Evolutionary conservation across 2,113 vertebrate species (phyloP).

Genomic region (Colistium nudipinnis): DNA sequence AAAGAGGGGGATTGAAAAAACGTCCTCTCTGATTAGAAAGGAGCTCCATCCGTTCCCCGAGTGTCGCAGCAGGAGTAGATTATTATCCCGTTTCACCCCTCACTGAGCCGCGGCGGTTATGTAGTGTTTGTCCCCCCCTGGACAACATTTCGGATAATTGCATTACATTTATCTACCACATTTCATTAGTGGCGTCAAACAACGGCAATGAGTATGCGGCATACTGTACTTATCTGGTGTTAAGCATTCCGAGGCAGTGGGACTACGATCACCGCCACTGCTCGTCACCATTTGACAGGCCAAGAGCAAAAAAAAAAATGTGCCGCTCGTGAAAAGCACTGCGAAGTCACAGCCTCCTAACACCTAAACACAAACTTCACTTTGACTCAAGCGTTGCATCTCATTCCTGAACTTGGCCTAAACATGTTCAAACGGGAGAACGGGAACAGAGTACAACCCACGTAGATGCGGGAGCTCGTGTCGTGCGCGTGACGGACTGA

Average conservation of each 20-base stretch:
- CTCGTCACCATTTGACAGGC: background rate
- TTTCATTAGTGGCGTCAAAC: background rate
- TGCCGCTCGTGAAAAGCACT: background rate
- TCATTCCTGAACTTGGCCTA: too few species aligned
- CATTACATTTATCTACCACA: background rate
- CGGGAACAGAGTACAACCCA: too few species aligned
- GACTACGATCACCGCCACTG: background rate
- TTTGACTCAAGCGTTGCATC: too few species aligned
- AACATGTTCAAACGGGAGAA: too few species aligned
- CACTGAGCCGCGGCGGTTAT: conserved; percentile 7
- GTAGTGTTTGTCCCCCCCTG: background rate
- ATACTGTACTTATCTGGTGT: background rate
- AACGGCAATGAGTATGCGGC: background rate
- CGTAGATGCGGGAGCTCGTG: too few species aligned
- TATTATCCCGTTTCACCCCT: conserved; percentile 14
- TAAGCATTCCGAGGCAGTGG: background rate
- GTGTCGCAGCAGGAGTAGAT: conserved; percentile 14
- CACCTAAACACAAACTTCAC: background rate
- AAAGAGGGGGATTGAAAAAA: conserved; percentile 41
- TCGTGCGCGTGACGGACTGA: too few species aligned
- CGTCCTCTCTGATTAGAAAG: conserved; percentile 30
- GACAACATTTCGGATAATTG: conserved; percentile 11
- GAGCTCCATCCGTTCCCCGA: conserved; percentile 25
- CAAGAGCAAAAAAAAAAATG: background rate
- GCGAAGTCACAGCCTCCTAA: background rate